Conservation (phyloP, 2,113 vertebrate genomes). For the Urocolius indicus region DNA sequence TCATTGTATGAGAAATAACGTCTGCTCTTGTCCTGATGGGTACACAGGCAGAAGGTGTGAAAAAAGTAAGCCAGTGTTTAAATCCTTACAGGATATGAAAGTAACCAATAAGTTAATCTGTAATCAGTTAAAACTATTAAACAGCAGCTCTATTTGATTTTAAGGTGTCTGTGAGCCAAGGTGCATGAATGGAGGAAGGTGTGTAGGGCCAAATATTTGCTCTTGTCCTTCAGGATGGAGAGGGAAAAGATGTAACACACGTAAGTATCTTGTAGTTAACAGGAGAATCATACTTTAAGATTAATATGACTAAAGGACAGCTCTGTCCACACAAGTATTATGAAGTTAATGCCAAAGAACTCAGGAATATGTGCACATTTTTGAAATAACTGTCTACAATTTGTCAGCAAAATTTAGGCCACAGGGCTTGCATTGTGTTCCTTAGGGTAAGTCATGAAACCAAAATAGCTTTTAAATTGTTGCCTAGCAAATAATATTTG, state of each 20-base stretch:
- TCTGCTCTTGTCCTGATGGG: conserved; percentile 87
- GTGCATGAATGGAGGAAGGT: conserved; percentile 92
- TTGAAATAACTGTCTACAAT: not conserved
- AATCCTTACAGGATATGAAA: not conserved
- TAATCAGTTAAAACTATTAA: not conserved
- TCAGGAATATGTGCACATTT: not conserved
- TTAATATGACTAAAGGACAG: not conserved
- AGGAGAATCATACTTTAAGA: not conserved
- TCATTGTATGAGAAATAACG: conserved; percentile 88
- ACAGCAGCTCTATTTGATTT: not conserved
- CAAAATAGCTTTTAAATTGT: not conserved
- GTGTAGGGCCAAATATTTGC: conserved; percentile 86
- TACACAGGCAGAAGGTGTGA: conserved; percentile 89
- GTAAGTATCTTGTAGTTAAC: conserved; percentile 76
- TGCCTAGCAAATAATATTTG: not conserved
- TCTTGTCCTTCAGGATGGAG: conserved; percentile 93
- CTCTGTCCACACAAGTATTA: not conserved
- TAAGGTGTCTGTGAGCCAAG: conserved; percentile 90
- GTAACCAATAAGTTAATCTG: not conserved
- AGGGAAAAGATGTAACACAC: conserved; percentile 82
- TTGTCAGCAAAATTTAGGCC: not conserved
- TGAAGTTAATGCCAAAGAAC: not conserved
- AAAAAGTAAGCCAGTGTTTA: conserved; percentile 82
- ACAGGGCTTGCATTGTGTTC: not conserved
- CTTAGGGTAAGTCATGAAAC: not conserved